These are phyloP conservation scores for Dendrocincla tyrannina DNA, from an alignment of 2,797 vertebrate genomes.

Conservation along the genomic window DNA sequence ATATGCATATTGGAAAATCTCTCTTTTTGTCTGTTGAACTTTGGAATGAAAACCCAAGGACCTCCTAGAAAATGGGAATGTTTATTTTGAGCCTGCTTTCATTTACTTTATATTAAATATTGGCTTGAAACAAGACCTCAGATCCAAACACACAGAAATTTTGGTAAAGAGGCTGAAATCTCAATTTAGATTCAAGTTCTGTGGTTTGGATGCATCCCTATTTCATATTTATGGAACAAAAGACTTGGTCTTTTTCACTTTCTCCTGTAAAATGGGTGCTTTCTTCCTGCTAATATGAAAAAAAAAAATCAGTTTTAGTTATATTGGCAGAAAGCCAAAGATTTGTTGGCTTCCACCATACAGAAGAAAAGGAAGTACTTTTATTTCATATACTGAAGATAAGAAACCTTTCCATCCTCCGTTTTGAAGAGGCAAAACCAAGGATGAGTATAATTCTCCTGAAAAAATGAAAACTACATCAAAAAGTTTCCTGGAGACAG, in stretches of 20 bases:
- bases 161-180: background rate
- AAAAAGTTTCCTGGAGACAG: background rate
- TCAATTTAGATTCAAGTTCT: constrained; percentile 12
- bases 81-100: background rate
- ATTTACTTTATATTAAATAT: constrained; percentile 22
- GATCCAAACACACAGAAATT: background rate
- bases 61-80: background rate
- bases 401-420: background rate
- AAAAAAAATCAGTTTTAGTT: background rate
- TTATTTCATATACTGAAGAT: background rate
- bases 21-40: background rate
- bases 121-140: constrained; percentile 12
- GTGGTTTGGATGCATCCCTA: constrained; percentile 9
- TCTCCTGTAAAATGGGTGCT: background rate
- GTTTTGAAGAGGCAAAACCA: background rate
- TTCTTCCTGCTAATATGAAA: background rate
- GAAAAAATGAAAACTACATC: background rate
- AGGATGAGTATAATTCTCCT: background rate
- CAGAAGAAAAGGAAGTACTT: background rate
- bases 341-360: background rate
- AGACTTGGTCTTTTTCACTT: background rate
- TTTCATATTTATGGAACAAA: constrained; percentile 22
- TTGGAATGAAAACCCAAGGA: background rate
- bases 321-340: background rate
- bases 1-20: background rate